Base-by-base conservation (phyloP, 2,888 invertebrate species). In the Lepidocyrtinus sp. region DNA sequence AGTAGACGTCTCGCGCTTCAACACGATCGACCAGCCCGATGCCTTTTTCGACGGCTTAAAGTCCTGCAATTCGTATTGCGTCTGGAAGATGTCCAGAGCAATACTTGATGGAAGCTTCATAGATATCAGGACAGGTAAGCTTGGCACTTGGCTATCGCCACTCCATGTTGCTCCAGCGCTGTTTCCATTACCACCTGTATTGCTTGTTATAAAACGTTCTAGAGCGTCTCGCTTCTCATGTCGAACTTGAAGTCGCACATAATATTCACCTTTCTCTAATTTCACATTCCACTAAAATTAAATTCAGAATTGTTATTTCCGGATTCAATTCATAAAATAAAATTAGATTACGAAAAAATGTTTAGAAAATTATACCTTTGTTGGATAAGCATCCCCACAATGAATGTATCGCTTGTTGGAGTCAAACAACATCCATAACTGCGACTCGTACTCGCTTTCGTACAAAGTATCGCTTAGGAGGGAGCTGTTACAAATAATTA, bases 361-460 rank as follows among this genome's bases (percentile, higher is more conserved):
- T n/a, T n/a, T n/a, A n/a, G n/a, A n/a, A n/a, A n/a, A n/a, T n/a
- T 25, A 89, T 89, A 94, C 94, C 90, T 94, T 94, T 22, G 92
- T 91, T 0, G 97, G 95, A 89, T 95, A 90, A n/a, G 90, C 90
- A 87, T 90, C 90, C 2, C 90, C 90, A 67, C 88, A 86, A 50
- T 87, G 92, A 87, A 98, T 89, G 75, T 94, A 91, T 88, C 96
- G 94, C 89, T 99, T 99, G 89, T 96, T 95, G 76, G 91, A 90
- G 89, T 98, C 97, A 90, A 94, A 99, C 82, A 99, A 88, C 94
- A 98, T 95, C 97, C 98, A 98, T 89, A 99, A 91, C 89, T 99
- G 97, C 5, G 96, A 94, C 90, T 99, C 98, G 88, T 94, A 97
- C 89, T 98, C 97, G 0, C 94, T 95, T 89, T 99, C 99, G 89